phyloP scores from a whole-genome alignment of 2,113 vertebrate species.

The Murina feae region DNA sequence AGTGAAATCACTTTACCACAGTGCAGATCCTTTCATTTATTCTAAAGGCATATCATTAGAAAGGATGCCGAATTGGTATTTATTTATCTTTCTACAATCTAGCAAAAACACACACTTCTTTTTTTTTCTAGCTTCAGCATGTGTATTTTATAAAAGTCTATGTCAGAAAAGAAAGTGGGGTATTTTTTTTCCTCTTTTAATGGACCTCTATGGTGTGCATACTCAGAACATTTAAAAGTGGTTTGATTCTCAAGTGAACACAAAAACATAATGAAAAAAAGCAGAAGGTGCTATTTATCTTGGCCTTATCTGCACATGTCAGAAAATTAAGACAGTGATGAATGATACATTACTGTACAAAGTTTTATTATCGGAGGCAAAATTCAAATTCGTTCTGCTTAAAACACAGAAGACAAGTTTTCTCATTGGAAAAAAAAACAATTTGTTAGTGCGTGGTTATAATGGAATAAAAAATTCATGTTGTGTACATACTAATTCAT shows the following conservation, averaged over 20 bases:
- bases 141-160: conserved; percentile 55
- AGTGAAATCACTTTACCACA: conserved; percentile 76
- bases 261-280: conserved; percentile 63
- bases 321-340: conserved; percentile 82
- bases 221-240: conserved; percentile 57
- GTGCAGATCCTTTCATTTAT: conserved; percentile 75
- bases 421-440: conserved; percentile 74
- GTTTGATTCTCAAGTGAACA: conserved; percentile 61
- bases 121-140: conserved; percentile 15
- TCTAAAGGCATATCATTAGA: conserved; percentile 76
- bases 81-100: conserved; percentile 31
- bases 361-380: conserved; percentile 84
- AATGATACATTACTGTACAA: conserved; percentile 80
- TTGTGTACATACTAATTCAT: conserved; percentile 61
- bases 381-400: conserved; percentile 81
- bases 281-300: conserved; percentile 70
- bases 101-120: conserved; percentile 35
- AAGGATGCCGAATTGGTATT: conserved; percentile 14
- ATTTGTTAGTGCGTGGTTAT: conserved; percentile 66
- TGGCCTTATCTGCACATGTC: conserved; percentile 48
- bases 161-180: conserved; percentile 45
- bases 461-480: conserved; percentile 72
- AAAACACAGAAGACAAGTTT: conserved; percentile 81
- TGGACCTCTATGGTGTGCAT: neutral
- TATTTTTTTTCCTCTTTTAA: conserved; percentile 25